Evolutionary conservation across 2,888 invertebrate species (phyloP), one percentile per base, ranked within the genome.

Genomic region (Timema podura): DNA sequence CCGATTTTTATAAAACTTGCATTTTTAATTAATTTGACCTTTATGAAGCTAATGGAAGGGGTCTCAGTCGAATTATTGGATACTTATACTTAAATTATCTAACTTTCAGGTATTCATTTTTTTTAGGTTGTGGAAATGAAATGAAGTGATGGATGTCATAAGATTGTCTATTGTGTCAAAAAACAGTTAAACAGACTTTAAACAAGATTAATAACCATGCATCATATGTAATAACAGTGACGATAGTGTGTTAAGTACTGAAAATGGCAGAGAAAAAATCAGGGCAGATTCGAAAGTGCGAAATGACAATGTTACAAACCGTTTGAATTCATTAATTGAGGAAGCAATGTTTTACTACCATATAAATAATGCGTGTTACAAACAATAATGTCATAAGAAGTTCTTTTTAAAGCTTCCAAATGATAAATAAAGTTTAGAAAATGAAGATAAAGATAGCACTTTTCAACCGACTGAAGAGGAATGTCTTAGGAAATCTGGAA

Each of bases 61-160:
- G 30, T 30, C 30, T 30, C 30, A 30, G 30, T 30, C 30, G 30
- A 30, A 30, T 30, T 30, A 30, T 2, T 30, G 30, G 3, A 30
- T 30, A 30, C 30, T 30, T 1, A 30, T 30, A 30, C 30, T 30
- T 30, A 30, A 1, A 30, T 30, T 30, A 2, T 30, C 16, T 66
- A 71, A 15, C 68, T 64, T 46, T 54, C 2, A 1, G 3, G n/a
- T 16, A 16, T 59, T 49, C 16, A 68, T 69, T 51, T 16, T 68
- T 30, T 30, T 1, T 3, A 45, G 48, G 13, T 30, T 30, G 3
- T 48, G 51, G 44, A 6, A 54, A 64, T 67, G 59, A 59, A 59
- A 59, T 59, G 59, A 5, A 59, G 10, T 2, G 15, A 59, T 59
- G 3, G 10, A 1, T 59, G 59, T 59, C 15, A 59, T 59, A 5